phyloP scores from a whole-genome alignment of 2,113 vertebrate genomes.

The Cyrtonyx montezumae region DNA sequence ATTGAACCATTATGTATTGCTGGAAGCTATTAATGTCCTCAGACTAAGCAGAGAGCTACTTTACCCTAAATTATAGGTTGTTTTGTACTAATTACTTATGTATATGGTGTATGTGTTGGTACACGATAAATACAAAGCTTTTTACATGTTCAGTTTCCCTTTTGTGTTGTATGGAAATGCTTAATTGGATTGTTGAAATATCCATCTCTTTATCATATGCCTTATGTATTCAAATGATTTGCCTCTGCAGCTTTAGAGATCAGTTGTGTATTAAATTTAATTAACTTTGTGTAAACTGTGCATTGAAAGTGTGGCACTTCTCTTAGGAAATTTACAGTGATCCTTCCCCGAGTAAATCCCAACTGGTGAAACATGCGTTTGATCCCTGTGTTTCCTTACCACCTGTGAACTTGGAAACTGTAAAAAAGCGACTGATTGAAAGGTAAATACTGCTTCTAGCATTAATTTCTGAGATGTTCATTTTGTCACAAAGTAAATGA shows the following conservation, averaged over 20 bases:
- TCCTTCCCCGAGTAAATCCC: not conserved
- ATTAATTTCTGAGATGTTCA: not conserved
- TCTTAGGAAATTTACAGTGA: constrained; percentile 56
- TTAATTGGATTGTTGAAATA: not conserved
- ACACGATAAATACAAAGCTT: too few relatives aligned
- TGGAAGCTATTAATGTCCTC: not conserved
- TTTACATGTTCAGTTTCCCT: not conserved
- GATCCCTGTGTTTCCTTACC: constrained; percentile 80
- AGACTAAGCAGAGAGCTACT: not conserved
- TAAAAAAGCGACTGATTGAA: constrained; percentile 86
- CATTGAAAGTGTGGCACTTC: not conserved
- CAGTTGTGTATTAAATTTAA: not conserved
- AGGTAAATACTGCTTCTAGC: constrained; percentile 71
- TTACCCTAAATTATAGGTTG: not conserved
- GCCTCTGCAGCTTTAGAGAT: not conserved
- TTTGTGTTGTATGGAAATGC: not conserved
- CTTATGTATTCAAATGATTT: not conserved
- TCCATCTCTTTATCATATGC: accelerated
- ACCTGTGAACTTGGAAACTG: constrained; percentile 79
- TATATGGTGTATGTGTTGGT: not conserved
- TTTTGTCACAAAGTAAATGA: not conserved
- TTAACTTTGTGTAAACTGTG: not conserved
- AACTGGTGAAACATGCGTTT: constrained; percentile 65
- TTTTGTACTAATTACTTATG: not conserved
- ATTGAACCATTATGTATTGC: not conserved